Conservation (phyloP, 1,140 invertebrate genomes). For the Anastatus disparis region DNA sequence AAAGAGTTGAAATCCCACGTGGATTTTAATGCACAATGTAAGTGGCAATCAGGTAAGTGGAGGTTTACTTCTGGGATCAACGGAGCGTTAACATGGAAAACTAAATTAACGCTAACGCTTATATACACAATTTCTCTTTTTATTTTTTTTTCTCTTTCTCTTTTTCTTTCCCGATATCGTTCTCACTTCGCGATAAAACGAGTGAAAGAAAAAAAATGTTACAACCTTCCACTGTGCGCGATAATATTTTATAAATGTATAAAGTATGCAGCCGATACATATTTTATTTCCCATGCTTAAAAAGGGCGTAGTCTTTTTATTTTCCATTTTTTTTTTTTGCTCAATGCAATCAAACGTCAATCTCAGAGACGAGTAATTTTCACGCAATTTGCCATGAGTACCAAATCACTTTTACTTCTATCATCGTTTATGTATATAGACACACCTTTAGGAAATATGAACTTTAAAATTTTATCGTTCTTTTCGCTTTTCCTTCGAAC, state of each 20-base stretch:
- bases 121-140: too few species aligned
- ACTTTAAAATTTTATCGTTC: slow-evolving; percentile 19
- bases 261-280: slow-evolving; percentile 21
- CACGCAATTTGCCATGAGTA: slow-evolving; percentile 52
- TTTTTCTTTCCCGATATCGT: too few species aligned
- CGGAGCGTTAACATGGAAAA: slow-evolving; percentile 51
- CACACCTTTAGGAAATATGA: slow-evolving; percentile 3
- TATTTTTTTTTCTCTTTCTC: too few species aligned
- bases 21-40: not conserved
- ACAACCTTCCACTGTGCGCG: too few species aligned
- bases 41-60: slow-evolving; percentile 53
- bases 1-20: not conserved
- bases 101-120: slow-evolving; percentile 28
- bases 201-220: slow-evolving; percentile 6
- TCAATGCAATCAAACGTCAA: slow-evolving; percentile 58
- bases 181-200: slow-evolving; percentile 14
- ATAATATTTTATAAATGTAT: slow-evolving; percentile 18
- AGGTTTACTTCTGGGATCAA: slow-evolving; percentile 36
- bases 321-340: too few species aligned
- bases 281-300: slow-evolving; percentile 5
- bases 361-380: slow-evolving; percentile 59
- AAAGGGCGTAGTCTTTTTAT: slow-evolving; percentile 4
- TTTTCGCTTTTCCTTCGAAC: not conserved
- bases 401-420: slow-evolving; percentile 21
- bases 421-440: too few species aligned